phyloP scores from a whole-genome alignment of 92 coral and sea anemone species.

The Porites lobata region DNA sequence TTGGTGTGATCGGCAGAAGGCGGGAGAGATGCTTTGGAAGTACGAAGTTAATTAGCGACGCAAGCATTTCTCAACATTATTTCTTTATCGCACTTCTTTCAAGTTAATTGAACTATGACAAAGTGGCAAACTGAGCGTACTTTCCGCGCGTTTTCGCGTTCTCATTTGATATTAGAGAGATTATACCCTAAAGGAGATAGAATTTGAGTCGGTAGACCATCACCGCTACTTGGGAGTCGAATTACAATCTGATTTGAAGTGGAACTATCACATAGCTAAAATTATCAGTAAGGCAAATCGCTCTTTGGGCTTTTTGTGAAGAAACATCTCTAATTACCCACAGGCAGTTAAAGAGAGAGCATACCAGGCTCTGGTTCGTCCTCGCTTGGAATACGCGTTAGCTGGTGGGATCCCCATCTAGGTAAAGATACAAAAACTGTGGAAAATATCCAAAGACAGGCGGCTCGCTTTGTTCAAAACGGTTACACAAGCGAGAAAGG shows the following conservation, averaged over 20 bases:
- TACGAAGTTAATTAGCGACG: too few species aligned
- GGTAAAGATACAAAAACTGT: slow-evolving; percentile 2
- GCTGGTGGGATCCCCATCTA: slow-evolving; percentile 48
- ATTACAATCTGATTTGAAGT: not conserved
- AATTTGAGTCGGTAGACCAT: not conserved
- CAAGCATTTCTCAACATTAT: too few species aligned
- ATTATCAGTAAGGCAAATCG: slow-evolving; percentile 1
- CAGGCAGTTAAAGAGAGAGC: slow-evolving; percentile 10
- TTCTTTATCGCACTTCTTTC: too few species aligned
- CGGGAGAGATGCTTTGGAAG: too few species aligned
- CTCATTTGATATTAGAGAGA: too few species aligned
- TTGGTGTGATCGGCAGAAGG: too few species aligned
- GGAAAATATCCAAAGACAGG: not conserved
- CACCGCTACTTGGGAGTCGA: not conserved
- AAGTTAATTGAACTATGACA: too few species aligned
- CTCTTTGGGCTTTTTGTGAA: slow-evolving; percentile 20
- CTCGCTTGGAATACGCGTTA: slow-evolving; percentile 26
- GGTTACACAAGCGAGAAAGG: slow-evolving; percentile 15
- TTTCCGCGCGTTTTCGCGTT: too few species aligned
- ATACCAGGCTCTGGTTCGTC: slow-evolving; percentile 29
- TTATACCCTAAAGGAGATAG: not conserved
- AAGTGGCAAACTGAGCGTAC: too few species aligned
- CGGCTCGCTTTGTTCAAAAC: slow-evolving; percentile 39
- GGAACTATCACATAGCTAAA: not conserved
- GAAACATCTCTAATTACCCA: slow-evolving; percentile 27